These are phyloP conservation scores for Lamproptera curius DNA, from an alignment of 2,888 invertebrate genomes.

Conservation along the genomic window DNA sequence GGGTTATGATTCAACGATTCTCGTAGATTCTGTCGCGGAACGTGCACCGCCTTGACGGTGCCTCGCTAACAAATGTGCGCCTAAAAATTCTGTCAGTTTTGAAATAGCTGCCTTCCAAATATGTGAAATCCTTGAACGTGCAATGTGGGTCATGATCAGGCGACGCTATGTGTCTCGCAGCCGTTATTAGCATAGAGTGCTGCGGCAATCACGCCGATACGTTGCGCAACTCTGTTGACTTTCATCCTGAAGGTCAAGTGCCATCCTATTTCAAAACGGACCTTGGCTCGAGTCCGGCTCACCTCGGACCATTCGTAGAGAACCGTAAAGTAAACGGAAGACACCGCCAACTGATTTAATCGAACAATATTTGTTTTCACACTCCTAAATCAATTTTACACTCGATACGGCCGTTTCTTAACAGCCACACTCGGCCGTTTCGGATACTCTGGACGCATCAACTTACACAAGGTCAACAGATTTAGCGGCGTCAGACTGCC, in stretches of 20 bases:
- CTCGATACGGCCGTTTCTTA: constrained; percentile 29
- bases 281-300: constrained; percentile 70
- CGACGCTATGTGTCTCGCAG: constrained; percentile 67
- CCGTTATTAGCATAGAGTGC: constrained; percentile 71
- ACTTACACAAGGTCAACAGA: constrained; percentile 58
- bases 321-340: constrained; percentile 64
- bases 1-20: background rate
- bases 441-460: background rate
- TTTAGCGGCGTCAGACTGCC: constrained; percentile 70
- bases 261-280: constrained; percentile 77
- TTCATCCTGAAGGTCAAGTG: constrained; percentile 78
- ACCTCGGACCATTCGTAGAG: constrained; percentile 60
- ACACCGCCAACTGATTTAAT: constrained; percentile 60
- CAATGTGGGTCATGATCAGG: constrained; percentile 74
- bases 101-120: constrained; percentile 74
- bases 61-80: constrained; percentile 53
- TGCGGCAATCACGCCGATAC: constrained; percentile 55
- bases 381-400: constrained; percentile 37
- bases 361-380: constrained; percentile 40
- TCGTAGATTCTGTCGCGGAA: constrained; percentile 24
- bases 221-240: constrained; percentile 75
- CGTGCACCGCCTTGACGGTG: constrained; percentile 39
- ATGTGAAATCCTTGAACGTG: constrained; percentile 75
- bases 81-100: constrained; percentile 63
- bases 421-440: background rate